phyloP scores from a whole-genome alignment of 2,797 vertebrate species.

The Amazona ochrocephala region DNA sequence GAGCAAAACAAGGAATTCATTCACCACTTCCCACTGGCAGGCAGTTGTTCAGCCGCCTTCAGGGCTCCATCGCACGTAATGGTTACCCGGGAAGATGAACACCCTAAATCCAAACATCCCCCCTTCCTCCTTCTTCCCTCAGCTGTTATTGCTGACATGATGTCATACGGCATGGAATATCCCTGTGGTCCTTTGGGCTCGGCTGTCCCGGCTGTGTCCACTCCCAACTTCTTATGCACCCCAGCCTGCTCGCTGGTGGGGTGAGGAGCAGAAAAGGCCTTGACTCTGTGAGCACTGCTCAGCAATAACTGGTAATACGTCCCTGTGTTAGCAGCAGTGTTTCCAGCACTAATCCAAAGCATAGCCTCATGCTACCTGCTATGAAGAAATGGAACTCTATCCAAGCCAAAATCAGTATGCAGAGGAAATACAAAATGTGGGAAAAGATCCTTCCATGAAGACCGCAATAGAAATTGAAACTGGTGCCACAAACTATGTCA shows the following conservation, averaged over 20 bases:
- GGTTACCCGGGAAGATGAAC: not conserved
- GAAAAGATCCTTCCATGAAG: not conserved
- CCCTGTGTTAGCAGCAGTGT: not conserved
- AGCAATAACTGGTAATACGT: not conserved
- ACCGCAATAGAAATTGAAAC: not conserved
- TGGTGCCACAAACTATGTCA: not conserved
- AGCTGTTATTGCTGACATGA: not conserved
- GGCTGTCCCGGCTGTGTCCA: not conserved
- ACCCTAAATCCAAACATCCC: not conserved
- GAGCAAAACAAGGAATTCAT: not conserved
- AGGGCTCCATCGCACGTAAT: rapidly evolving
- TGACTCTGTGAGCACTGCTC: not conserved
- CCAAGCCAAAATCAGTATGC: not conserved
- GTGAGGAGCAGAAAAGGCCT: not conserved
- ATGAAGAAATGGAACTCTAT: not conserved
- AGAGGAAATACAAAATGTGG: not conserved
- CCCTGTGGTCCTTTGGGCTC: not conserved
- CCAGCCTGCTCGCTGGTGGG: not conserved
- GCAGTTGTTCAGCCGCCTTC: not conserved
- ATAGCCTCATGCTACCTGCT: not conserved
- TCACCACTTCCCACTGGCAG: not conserved
- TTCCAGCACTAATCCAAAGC: not conserved
- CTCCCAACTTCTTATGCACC: not conserved
- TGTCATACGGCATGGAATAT: not conserved
- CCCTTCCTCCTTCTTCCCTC: not conserved